Conservation (phyloP, 2,113 vertebrate genomes). For the Centropristis striata region DNA sequence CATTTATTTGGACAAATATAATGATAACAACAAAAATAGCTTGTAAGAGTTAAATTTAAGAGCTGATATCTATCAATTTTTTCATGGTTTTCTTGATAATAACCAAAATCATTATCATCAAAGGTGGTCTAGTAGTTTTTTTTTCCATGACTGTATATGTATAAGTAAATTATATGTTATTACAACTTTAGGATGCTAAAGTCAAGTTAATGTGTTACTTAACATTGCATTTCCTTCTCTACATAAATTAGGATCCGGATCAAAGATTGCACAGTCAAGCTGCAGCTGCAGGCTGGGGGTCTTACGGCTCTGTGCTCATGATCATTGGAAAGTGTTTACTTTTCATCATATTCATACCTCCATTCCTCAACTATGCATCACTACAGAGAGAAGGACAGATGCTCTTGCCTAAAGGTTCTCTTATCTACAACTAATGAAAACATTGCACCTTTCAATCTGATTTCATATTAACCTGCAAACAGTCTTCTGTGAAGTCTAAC, state of each 20-base stretch:
- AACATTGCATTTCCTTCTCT: neutral
- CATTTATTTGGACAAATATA: too few relatives aligned
- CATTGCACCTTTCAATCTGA: neutral
- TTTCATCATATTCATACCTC: conserved; percentile 84
- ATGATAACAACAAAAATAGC: too few relatives aligned
- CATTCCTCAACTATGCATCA: conserved; percentile 88
- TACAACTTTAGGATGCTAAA: neutral
- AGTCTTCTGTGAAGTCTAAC: neutral
- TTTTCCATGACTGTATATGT: too few relatives aligned
- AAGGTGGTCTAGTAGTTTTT: too few relatives aligned
- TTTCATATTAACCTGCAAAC: neutral
- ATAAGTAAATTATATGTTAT: neutral
- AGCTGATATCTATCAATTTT: too few relatives aligned
- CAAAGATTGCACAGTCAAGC: conserved; percentile 9
- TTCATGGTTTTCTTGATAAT: too few relatives aligned
- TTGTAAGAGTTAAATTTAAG: too few relatives aligned
- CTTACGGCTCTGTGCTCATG: conserved; percentile 72
- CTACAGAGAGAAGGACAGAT: conserved; percentile 86
- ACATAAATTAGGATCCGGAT: conserved; percentile 38
- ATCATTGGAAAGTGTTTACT: conserved; percentile 84
- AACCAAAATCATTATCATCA: too few relatives aligned
- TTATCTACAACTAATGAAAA: neutral
- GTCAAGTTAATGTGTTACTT: neutral
- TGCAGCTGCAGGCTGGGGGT: conserved; percentile 38
- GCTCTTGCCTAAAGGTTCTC: conserved; percentile 83